phyloP scores from a whole-genome alignment of 2,113 vertebrate species.

The Elaphurus davidianus region DNA sequence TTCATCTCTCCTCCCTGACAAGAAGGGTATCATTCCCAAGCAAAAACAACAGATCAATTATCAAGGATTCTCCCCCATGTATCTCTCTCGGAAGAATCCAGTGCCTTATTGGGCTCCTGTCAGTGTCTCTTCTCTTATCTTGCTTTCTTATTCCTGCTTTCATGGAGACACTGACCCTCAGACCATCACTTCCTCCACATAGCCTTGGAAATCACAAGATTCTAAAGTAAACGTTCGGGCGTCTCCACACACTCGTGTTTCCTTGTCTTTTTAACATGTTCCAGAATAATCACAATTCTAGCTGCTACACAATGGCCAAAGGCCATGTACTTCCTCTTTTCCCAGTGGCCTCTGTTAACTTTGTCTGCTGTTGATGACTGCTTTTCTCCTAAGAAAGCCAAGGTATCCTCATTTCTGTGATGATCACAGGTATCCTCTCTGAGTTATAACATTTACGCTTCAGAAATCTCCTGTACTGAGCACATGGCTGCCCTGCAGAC shows the following conservation, averaged over 20 bases:
- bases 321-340: background rate
- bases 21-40: background rate
- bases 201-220: background rate
- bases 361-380: background rate
- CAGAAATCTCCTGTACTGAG: background rate
- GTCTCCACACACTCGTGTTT: background rate
- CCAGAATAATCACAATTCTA: slow-evolving; percentile 33
- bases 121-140: background rate
- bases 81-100: background rate
- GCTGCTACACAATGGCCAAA: background rate
- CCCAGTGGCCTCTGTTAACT: background rate
- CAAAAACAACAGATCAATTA: background rate
- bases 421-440: background rate
- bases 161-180: background rate
- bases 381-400: background rate
- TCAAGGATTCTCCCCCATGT: background rate
- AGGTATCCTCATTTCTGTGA: background rate
- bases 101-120: background rate
- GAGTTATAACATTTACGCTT: background rate
- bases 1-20: background rate
- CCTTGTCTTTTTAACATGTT: background rate
- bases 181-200: background rate
- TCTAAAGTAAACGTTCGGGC: background rate
- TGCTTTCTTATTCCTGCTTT: background rate
- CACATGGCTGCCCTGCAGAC: background rate